Evolutionary conservation across 2,888 invertebrate genomes (phyloP), one percentile per base, ranked within the genome.

Genomic region (Chrysotoxum bicinctum): DNA sequence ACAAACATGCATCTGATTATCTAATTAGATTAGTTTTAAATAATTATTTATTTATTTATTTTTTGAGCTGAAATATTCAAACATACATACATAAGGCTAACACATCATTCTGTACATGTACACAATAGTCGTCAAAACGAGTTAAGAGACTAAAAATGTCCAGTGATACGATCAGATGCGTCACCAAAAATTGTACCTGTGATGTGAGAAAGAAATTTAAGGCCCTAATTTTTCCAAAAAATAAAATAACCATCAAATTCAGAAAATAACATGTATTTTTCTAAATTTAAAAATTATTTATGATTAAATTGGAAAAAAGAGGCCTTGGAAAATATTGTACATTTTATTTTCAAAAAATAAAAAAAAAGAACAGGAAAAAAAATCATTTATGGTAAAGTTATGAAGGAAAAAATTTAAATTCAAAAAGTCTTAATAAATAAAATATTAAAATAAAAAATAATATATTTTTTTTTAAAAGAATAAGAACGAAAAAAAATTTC

Each of bases 91-190:
- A 82, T 78, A 64, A 9, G 8, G 32, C 43, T 56, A 69, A 43
- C 68, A 56, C 73, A 78, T 79, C 32, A 58, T 68, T 12, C 78
- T 60, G 74, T 43, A 74, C 74, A 69, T 74, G 83, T 64, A 79
- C 83, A 79, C 62, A 83, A 23, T 26, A 74, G 43, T 79, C 79
- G 10, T 79, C 83, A 69, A 8, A 66, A 66, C 16, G 19, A 35
- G 40, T 50, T 32, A 26, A 79, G 74, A 83, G 74, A 79, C 79
- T 83, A 50, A 19, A 74, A 40, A 74, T 79, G 79, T 83, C 79
- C 83, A 83, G 5, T 74, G 56, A 35, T 79, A 52, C 83, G 62
- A 43, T 74, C 68, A 73, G 73, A 73, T 74, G 74, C 19, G 54
- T 48, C 40, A 45, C 32, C 72, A 62, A 73, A 19, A 58, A 48